Percentiles rank a stretch among this genome's conserved stretches.
Conservation (phyloP, 2,797 vertebrate genomes). For the Ciconia nigra region DNA sequence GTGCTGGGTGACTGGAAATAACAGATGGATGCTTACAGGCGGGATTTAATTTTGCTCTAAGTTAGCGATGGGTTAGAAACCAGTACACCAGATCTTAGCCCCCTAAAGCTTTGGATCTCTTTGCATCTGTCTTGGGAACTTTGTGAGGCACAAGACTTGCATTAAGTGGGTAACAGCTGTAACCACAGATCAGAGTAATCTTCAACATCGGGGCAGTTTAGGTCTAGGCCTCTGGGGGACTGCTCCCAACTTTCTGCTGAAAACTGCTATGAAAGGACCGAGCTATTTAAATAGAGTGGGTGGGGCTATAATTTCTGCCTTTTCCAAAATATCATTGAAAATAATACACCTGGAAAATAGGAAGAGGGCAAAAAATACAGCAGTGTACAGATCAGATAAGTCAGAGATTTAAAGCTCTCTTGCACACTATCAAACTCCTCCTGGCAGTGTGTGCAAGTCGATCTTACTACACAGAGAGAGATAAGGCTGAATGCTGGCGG, state of each 20-base stretch:
- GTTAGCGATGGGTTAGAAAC: constrained; percentile 18
- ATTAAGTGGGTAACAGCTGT: not conserved
- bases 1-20: constrained; percentile 55
- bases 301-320: not conserved
- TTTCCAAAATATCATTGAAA: not conserved
- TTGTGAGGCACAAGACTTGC: not conserved
- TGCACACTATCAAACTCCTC: not conserved
- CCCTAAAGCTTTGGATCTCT: not conserved
- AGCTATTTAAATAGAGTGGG: not conserved
- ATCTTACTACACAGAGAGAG: not conserved
- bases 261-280: not conserved
- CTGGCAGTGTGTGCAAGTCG: not conserved
- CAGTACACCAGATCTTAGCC: not conserved
- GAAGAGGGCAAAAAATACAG: not conserved
- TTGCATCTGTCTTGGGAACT: constrained; percentile 11
- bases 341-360: not conserved
- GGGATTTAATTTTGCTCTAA: constrained; percentile 45
- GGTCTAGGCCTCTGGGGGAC: not conserved
- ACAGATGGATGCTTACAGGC: constrained; percentile 59
- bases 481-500: not conserved
- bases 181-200: not conserved
- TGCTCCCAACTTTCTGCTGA: not conserved
- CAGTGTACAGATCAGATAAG: not conserved
- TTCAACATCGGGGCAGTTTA: not conserved
- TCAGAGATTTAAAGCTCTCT: not conserved